Percentiles rank a stretch among this genome's conserved stretches.
phyloP scores from a whole-genome alignment of 64 coral and sea anemone species.

The Porites australiensis region DNA sequence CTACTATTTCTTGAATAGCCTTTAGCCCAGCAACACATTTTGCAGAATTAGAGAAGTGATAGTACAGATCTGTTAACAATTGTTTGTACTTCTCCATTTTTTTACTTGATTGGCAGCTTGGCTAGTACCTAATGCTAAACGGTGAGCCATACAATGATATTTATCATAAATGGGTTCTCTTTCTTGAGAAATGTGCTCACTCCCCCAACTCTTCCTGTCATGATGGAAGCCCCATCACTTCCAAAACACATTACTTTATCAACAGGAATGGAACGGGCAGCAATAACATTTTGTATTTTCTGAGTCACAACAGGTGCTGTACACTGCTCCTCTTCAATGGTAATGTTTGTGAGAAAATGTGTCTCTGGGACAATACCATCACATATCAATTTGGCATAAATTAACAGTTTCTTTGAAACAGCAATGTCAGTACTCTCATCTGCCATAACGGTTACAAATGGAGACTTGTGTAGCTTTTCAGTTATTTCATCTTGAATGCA shows the following conservation, averaged over 20 bases:
- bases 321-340: slow-evolving; percentile 34
- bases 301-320: background rate
- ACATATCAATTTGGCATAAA: slow-evolving; percentile 1
- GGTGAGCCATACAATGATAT: slow-evolving; percentile 61
- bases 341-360: slow-evolving; percentile 8
- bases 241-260: slow-evolving; percentile 51
- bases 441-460: slow-evolving; percentile 22
- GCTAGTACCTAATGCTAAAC: slow-evolving; percentile 43
- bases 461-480: slow-evolving; percentile 39
- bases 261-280: background rate
- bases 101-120: slow-evolving; percentile 58
- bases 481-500: slow-evolving; percentile 19
- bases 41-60: slow-evolving; percentile 45
- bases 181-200: slow-evolving; percentile 55
- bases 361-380: slow-evolving; percentile 1
- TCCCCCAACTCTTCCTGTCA: slow-evolving; percentile 55
- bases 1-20: slow-evolving; percentile 41
- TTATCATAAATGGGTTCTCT: slow-evolving; percentile 51
- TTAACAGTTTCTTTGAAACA: slow-evolving; percentile 30
- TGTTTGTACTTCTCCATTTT: slow-evolving; percentile 66
- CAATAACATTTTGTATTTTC: slow-evolving; percentile 21
- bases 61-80: slow-evolving; percentile 56
- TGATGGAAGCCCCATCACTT: slow-evolving; percentile 73
- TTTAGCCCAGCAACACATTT: slow-evolving; percentile 39
- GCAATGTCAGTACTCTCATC: slow-evolving; percentile 37